Evolutionary conservation across 2,797 vertebrate species (phyloP).

Genomic region (Ctenosaura bakeri): DNA sequence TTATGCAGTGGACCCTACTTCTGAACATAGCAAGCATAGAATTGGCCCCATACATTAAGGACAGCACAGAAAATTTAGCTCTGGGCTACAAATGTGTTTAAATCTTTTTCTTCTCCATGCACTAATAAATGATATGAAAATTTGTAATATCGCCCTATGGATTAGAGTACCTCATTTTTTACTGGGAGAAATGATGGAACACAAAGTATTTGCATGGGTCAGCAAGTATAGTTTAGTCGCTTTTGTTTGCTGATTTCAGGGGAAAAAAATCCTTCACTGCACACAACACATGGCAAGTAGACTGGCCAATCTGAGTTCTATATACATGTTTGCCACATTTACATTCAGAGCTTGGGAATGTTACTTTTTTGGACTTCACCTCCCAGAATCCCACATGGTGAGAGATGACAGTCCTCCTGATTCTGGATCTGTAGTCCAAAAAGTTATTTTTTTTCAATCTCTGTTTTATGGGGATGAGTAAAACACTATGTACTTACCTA

Average conservation of each 20-base stretch:
- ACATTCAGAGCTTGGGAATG: too few relatives aligned
- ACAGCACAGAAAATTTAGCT: neutral
- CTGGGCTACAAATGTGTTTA: neutral
- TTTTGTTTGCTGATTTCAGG: neutral
- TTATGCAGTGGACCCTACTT: neutral
- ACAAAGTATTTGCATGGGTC: neutral
- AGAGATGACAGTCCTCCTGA: too few relatives aligned
- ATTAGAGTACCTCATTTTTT: neutral
- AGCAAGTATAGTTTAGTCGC: neutral
- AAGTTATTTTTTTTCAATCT: neutral
- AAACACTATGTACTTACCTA: neutral
- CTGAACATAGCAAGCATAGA: neutral
- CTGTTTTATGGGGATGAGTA: neutral
- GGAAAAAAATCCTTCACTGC: too few relatives aligned
- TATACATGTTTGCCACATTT: too few relatives aligned
- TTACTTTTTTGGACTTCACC: too few relatives aligned
- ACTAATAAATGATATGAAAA: neutral
- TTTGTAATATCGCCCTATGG: neutral
- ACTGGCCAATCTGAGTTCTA: neutral
- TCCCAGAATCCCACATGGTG: too few relatives aligned
- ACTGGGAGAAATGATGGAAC: neutral
- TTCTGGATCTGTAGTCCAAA: too few relatives aligned
- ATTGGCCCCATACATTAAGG: neutral
- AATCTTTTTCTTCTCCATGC: neutral
- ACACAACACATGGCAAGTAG: too few relatives aligned